Base-by-base conservation (phyloP, 2,113 vertebrate genomes). In the Trogon melanurus region DNA sequence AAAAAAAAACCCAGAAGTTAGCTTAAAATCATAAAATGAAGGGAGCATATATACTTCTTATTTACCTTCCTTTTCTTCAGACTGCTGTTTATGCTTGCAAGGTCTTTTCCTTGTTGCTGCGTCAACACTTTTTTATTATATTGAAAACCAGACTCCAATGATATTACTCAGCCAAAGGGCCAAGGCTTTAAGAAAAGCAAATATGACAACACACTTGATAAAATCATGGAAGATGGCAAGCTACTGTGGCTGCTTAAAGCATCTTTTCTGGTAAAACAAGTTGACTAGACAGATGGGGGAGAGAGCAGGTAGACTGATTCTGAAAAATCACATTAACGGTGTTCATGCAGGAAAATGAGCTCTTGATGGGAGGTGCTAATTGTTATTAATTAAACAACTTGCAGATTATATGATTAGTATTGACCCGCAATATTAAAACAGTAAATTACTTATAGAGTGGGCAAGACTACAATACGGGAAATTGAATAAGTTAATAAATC, bases 351-450 rank as follows among this genome's bases (percentile, higher is more conserved):
- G 79, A 84, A 96, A 95, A 87, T 47, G 65, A 92, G 34, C n/a
- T 85, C 90, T 76, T 91, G 74, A 88, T 96, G 61, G 80, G 81
- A 96, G 78, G 88, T 96, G 66, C 71, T 96, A 95, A 96, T 96
- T 96, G 65, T 93, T 97, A 96, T 95, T 96, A 96, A 97, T 96
- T 96, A 93, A 94, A 79, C 70, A 96, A 82, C 45, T 97, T 94
- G 91, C 27, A 54, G 81, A 94, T 96, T 14, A 85, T 95, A 90
- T 80, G 78, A 96, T 96, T 95, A 89, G 79, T 95, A 96, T 95
- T 97, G 96, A 96, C 93, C 94, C 69, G 74, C 85, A 74, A 91
- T 89, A 96, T 95, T 95, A 92, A 91, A 95, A 51, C 80, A 95
- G 67, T 95, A 92, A 87, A 97, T 97, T 96, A 95, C 92, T 97